These are phyloP conservation scores for Sebastiscus tertius DNA, from an alignment of 2,797 vertebrate species.

Conservation along the genomic window DNA sequence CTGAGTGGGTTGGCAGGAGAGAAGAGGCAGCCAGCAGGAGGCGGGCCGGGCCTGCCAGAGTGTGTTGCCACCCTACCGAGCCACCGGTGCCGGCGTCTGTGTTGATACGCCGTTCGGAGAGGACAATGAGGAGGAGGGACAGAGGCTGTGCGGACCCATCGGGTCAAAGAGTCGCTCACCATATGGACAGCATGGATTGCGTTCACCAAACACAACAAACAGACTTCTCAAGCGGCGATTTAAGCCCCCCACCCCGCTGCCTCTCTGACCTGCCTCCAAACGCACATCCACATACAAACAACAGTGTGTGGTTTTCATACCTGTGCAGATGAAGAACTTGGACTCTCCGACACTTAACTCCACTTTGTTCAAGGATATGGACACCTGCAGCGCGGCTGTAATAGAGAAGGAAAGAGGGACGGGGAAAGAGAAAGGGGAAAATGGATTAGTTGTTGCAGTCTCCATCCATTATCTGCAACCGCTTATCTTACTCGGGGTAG, in stretches of 20 bases:
- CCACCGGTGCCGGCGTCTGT: slow-evolving; percentile 24
- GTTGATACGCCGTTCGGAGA: slow-evolving; percentile 6
- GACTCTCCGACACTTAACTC: slow-evolving; percentile 98
- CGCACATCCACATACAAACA: background rate
- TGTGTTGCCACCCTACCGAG: slow-evolving; percentile 46
- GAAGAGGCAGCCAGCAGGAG: slow-evolving; percentile 61
- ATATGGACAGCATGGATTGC: slow-evolving; percentile 40
- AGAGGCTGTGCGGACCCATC: background rate
- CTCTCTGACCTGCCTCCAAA: background rate
- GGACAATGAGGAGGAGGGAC: slow-evolving; percentile 22
- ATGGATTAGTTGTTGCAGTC: slow-evolving; percentile 17
- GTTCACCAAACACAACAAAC: slow-evolving; percentile 20
- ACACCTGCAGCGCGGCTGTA: slow-evolving; percentile 95
- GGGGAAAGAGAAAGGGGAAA: slow-evolving; percentile 1
- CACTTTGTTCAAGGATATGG: slow-evolving; percentile 98
- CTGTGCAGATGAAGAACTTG: slow-evolving; percentile 99
- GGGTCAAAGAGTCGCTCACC: slow-evolving; percentile 51
- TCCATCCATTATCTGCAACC: too few relatives aligned
- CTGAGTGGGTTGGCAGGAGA: slow-evolving; percentile 68
- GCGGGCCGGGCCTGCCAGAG: slow-evolving; percentile 53
- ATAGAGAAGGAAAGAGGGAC: slow-evolving; percentile 49
- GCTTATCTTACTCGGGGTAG: too few relatives aligned
- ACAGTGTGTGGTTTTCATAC: slow-evolving; percentile 72
- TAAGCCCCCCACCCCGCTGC: slow-evolving; percentile 5
- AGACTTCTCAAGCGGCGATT: background rate